phyloP scores from a whole-genome alignment of 2,113 vertebrate genomes.

The Leptocoma aspasia region DNA sequence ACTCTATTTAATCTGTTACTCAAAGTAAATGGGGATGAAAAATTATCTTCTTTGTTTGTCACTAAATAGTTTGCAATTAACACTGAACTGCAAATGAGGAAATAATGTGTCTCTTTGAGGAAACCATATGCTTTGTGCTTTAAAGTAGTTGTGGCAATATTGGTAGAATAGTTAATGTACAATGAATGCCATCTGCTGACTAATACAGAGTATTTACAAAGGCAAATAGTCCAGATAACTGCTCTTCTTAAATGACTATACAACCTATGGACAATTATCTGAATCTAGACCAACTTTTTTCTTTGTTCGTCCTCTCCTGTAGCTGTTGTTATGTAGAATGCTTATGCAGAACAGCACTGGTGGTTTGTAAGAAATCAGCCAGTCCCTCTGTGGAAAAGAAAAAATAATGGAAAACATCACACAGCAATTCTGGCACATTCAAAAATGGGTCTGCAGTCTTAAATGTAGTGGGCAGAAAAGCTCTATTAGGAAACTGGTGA shows the following conservation, averaged over 20 bases:
- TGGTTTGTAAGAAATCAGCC: background rate
- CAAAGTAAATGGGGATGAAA: constrained; percentile 62
- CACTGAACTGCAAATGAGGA: constrained; percentile 69
- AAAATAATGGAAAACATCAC: background rate
- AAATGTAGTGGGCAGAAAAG: background rate
- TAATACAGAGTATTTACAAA: constrained; percentile 68
- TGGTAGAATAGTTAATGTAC: constrained; percentile 49
- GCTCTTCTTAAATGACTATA: constrained; percentile 27
- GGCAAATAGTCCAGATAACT: constrained; percentile 41
- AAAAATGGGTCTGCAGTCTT: background rate
- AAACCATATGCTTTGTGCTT: constrained; percentile 70
- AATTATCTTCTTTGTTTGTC: constrained; percentile 63
- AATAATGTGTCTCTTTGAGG: constrained; percentile 64
- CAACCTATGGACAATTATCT: constrained; percentile 19
- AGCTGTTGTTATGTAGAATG: background rate
- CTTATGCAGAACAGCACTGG: background rate
- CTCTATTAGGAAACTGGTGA: background rate
- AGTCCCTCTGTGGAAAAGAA: rapidly evolving
- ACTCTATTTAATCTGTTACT: constrained; percentile 44
- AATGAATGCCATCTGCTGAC: constrained; percentile 76
- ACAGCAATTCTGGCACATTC: background rate
- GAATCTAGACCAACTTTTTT: background rate
- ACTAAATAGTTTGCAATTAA: constrained; percentile 73
- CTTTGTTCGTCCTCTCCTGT: background rate
- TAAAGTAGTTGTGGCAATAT: constrained; percentile 43